Percentiles rank a stretch among this genome's conserved stretches.
These are phyloP conservation scores for Diaperis boleti DNA, from an alignment of 2,888 invertebrate species.

Conservation along the genomic window DNA sequence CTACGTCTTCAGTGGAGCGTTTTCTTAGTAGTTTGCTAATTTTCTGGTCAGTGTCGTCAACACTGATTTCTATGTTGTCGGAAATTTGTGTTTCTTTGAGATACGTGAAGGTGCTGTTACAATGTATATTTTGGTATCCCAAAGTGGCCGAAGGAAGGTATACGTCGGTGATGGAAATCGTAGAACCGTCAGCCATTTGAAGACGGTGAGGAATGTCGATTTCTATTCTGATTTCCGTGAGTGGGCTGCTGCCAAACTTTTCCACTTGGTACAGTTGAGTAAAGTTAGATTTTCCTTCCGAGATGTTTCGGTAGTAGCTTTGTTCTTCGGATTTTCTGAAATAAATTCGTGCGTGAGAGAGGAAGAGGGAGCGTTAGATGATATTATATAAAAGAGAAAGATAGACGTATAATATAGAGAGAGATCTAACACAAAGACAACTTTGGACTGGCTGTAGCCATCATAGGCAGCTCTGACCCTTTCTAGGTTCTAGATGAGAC, in stretches of 20 bases:
- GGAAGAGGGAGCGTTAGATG: background rate
- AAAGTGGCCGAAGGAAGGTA: conserved; percentile 50
- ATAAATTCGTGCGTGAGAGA: no score
- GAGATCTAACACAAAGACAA: no score
- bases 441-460: no score
- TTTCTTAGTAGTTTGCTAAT: background rate
- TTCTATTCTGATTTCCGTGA: conserved; percentile 59
- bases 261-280: conserved; percentile 57
- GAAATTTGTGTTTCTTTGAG: conserved; percentile 24
- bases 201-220: conserved; percentile 60
- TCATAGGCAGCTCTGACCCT: no score
- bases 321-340: conserved; percentile 62
- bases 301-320: conserved; percentile 56
- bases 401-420: no score
- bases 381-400: no score
- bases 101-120: conserved; percentile 50
- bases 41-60: conserved; percentile 4
- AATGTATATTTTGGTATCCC: conserved; percentile 54
- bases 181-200: conserved; percentile 23
- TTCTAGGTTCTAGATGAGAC: no score
- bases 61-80: background rate
- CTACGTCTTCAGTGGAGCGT: conserved; percentile 35
- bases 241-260: conserved; percentile 64
- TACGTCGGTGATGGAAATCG: conserved; percentile 47
- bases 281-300: conserved; percentile 52